Percentiles rank a stretch among this genome's conserved stretches.
Evolutionary conservation across 2,888 invertebrate genomes (phyloP).

Genomic region (Diaprepes abbreviatus): DNA sequence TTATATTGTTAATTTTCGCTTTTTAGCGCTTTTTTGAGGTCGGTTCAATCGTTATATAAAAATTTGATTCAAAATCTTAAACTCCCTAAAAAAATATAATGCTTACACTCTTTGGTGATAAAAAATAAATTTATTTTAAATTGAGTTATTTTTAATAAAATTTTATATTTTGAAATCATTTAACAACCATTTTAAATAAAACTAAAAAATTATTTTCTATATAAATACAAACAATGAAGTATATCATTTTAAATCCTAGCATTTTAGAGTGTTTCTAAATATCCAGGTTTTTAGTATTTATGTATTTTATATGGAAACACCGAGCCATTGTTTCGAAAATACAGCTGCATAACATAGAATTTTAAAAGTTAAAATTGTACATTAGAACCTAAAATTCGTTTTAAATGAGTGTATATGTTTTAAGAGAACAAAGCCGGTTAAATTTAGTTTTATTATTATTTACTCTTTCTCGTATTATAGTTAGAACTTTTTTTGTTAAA

Average conservation of each 20-base stretch:
- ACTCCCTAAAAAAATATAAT: no score
- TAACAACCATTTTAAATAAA: neutral
- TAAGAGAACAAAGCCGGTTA: neutral
- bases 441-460: no score
- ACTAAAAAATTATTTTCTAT: neutral
- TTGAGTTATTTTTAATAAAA: no score
- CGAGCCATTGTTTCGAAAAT: neutral
- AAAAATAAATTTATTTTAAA: no score
- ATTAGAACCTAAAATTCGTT: neutral
- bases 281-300: conserved; percentile 1
- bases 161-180: no score
- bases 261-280: neutral
- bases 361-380: conserved; percentile 6
- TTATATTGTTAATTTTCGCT: no score
- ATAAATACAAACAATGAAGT: neutral
- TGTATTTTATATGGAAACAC: conserved; percentile 8
- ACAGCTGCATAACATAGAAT: neutral
- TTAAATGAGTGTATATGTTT: conserved; percentile 1
- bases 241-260: neutral
- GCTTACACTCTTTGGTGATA: no score
- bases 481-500: no score
- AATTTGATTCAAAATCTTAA: no score
- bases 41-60: no score
- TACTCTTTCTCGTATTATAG: no score
- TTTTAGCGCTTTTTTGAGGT: no score